These are phyloP conservation scores for Propithecus perrieri DNA, from an alignment of 2,797 vertebrate species.

Conservation along the genomic window DNA sequence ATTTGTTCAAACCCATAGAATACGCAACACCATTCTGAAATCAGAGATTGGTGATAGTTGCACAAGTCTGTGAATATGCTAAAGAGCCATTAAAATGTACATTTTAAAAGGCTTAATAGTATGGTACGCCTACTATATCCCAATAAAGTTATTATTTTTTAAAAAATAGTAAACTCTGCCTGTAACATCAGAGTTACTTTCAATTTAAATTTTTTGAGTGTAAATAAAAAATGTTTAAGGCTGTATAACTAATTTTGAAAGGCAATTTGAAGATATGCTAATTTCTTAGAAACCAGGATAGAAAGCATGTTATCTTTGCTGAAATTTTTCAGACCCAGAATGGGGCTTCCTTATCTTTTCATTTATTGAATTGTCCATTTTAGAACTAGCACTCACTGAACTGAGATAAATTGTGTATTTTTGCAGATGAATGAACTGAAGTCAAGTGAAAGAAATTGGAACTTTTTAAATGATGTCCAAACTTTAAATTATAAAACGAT, in stretches of 20 bases:
- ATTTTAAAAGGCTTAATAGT: background rate
- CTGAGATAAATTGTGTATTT: slow-evolving; percentile 44
- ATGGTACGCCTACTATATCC: background rate
- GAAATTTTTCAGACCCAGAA: slow-evolving; percentile 32
- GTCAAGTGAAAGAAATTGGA: slow-evolving; percentile 39
- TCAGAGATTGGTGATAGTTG: background rate
- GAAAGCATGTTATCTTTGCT: background rate
- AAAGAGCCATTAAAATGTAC: background rate
- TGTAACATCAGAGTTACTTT: background rate
- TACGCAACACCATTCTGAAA: background rate
- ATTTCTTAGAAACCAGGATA: slow-evolving; percentile 17
- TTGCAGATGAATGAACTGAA: slow-evolving; percentile 36
- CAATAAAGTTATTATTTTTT: background rate
- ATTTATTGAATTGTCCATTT: slow-evolving; percentile 54
- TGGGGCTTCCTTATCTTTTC: background rate
- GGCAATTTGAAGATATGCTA: background rate
- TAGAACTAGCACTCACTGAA: background rate
- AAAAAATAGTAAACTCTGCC: background rate
- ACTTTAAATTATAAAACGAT: slow-evolving; percentile 13
- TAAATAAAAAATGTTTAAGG: background rate
- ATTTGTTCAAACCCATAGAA: background rate
- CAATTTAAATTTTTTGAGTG: background rate
- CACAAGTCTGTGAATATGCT: background rate
- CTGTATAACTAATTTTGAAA: slow-evolving; percentile 15
- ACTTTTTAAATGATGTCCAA: slow-evolving; percentile 39